Base-by-base conservation (phyloP, 2,888 invertebrate genomes). In the Tetanocera ferruginea region DNA sequence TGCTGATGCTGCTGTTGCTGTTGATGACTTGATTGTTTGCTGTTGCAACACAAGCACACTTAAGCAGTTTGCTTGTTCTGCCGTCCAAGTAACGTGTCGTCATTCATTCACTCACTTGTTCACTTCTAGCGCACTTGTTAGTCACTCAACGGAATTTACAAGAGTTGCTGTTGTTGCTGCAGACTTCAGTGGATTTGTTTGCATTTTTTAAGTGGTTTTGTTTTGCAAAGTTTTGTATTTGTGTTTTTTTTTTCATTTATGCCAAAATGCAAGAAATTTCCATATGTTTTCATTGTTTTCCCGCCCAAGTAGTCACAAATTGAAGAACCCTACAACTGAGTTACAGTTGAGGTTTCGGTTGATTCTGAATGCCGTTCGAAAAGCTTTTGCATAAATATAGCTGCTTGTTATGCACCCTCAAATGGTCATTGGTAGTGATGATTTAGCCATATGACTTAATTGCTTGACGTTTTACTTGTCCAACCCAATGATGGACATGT, bases 381-480 rank as follows among this genome's bases (percentile, higher is more conserved):
- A 31, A 17, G 31, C 31, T 34, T 64, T 17, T 31, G 43, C 43
- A 43, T 43, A 43, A 43, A 43, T 43, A 14, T 43, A 43, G 43
- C 43, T 60, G 67, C 67, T 67, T 67, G 67, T 67, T 69, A 49
- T 69, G 49, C 43, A 43, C 43, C 49, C 51, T 69, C 69, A 51
- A 69, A 69, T 69, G 69, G 69, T 49, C 69, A 69, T 49, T 69
- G 17, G 69, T 69, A 69, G 28, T 69, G 51, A 69, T 51, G 25
- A n/a, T 31, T 25, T 19, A 67, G 28, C 49, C 51, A 69, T 25
- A 51, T 49, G 49, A 51, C 67, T 69, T 69, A 69, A 69, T 69
- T 69, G 69, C 69, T 69, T 51, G 51, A n/a, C 69, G 69, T 69
- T 69, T 69, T 28, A 25, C 28, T 69, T 23, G 43, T 43, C 37